Evolutionary conservation across 2,113 vertebrate species (phyloP), one percentile per base, ranked within the genome.

Genomic region (Dicaeum eximium): DNA sequence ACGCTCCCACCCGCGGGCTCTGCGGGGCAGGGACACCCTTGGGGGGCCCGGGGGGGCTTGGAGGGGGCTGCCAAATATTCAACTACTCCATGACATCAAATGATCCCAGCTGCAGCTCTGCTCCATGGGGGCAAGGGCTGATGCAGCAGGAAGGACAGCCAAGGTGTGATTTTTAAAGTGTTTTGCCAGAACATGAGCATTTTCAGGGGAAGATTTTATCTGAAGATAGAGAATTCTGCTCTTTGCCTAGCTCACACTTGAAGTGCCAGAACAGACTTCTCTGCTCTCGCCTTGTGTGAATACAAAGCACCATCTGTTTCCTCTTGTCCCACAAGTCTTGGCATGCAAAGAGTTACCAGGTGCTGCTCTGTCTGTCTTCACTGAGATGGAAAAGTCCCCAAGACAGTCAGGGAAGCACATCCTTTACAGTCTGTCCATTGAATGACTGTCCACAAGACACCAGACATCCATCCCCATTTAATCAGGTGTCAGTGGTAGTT

Each of bases 241-340:
- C 56, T 78, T 93, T 0, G 45, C 89, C 80, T 74, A 70, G 20
- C 70, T 95, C 61, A 66, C 84, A 80, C 81, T 90, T 84, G 8
- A 78, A 90, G 86, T 57, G 86, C 83, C 83, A 95, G 91, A 85
- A 97, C 61, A 95, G 84, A 51, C 47, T 95, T 81, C 66, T 79
- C 86, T 86, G 78, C 70, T 89, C 93, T 72, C 3, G 0, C 71
- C 83, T 81, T 79, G 53, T 91, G 84, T 81, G 91, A 91, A 75
- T 61, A 88, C 48, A 56, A 92, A 92, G 86, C 58, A 61, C 89
- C 93, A 95, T 97, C 93, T 96, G 94, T 54, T 93, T 92, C 89
- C 88, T 91, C 94, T 93, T 51, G 42, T 57, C 69, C 61, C 82
- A 31, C 61, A 75, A 89, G 50, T 45, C 86, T 85, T 93, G 95